Evolutionary conservation across 92 coral and sea anemone species (phyloP), one percentile per base, ranked within the genome.

Genomic region (Heliopora coerulea): DNA sequence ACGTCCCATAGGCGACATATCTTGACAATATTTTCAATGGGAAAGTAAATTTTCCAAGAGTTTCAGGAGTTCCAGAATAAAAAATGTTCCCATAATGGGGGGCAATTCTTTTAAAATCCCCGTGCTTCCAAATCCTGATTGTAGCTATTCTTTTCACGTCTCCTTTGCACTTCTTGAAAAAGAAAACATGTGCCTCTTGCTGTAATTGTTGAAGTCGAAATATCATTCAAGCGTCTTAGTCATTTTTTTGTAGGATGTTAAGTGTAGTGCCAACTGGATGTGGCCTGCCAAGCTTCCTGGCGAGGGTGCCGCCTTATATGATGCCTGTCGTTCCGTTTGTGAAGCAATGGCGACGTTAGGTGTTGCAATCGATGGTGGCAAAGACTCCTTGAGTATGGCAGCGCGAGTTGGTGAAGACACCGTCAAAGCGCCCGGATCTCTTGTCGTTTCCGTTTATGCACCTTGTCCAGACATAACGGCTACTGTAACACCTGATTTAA

Each of bases 201-300:
- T n/a, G n/a, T n/a, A n/a, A n/a, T n/a, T n/a, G n/a, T n/a, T n/a
- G n/a, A n/a, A n/a, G n/a, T n/a, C n/a, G n/a, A n/a, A n/a, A 32
- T 15, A 65, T 23, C 46, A 19, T 30, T 35, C 48, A 10, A 7
- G 3, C 6, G 10, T 32, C 9, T 31, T n/a, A n/a, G 32, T 23
- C 26, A 21, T 68, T 58, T 15, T 9, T 33, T 77, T n/a, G 49
- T 49, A 91, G 97, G 97, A 92, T 72, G 93, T 92, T 26, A 92
- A 92, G 69, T 92, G 97, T 49, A 92, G 97, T 73, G 97, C 89
- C n/a, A 92, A 92, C 80, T 92, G 97, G 97, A 92, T 92, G 97
- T 92, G 97, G 97, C 97, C 97, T 4, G 97, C 97, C 41, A 92
- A 92, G 74, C 79, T 92, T 12, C 93, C 88, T 11, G 96, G 97